These are phyloP conservation scores for Sebastes schlegelii DNA, from an alignment of 2,113 vertebrate species.

Conservation along the genomic window DNA sequence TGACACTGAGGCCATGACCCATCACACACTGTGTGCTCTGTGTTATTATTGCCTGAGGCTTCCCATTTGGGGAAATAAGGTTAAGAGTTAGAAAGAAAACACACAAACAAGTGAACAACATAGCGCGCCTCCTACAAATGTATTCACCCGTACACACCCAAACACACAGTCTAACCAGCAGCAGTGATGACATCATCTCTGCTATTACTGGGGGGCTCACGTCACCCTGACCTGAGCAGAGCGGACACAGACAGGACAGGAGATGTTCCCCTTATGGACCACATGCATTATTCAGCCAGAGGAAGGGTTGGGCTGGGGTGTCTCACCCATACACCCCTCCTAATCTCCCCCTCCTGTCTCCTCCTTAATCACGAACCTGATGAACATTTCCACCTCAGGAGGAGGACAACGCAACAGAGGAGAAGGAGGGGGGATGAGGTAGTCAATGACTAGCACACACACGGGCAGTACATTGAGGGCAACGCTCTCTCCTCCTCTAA, in stretches of 20 bases:
- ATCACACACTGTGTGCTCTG: slow-evolving; percentile 6
- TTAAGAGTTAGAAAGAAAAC: slow-evolving; percentile 8
- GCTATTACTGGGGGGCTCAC: slow-evolving; percentile 38
- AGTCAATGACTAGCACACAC: slow-evolving; percentile 64
- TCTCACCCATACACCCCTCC: background rate
- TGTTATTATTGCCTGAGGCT: slow-evolving; percentile 12
- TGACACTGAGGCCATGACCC: slow-evolving; percentile 15
- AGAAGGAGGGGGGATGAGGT: slow-evolving; percentile 64
- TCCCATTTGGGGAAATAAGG: slow-evolving; percentile 28
- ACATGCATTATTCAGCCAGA: slow-evolving; percentile 66
- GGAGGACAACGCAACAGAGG: slow-evolving; percentile 32
- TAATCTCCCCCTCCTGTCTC: background rate
- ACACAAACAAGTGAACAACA: slow-evolving; percentile 10
- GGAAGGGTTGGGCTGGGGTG: slow-evolving; percentile 39
- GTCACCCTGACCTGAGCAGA: slow-evolving; percentile 55
- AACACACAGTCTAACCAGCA: slow-evolving; percentile 37
- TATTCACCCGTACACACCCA: background rate
- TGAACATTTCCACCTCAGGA: slow-evolving; percentile 38
- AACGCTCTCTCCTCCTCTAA: slow-evolving; percentile 5
- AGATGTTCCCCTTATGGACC: slow-evolving; percentile 27
- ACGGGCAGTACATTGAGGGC: slow-evolving; percentile 8
- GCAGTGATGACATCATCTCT: slow-evolving; percentile 72
- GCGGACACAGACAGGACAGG: slow-evolving; percentile 15
- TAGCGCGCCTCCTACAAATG: background rate
- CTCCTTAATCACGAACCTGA: slow-evolving; percentile 52